These are phyloP conservation scores for Cynopterus brachyotis DNA, from an alignment of 2,113 vertebrate species.

Conservation along the genomic window DNA sequence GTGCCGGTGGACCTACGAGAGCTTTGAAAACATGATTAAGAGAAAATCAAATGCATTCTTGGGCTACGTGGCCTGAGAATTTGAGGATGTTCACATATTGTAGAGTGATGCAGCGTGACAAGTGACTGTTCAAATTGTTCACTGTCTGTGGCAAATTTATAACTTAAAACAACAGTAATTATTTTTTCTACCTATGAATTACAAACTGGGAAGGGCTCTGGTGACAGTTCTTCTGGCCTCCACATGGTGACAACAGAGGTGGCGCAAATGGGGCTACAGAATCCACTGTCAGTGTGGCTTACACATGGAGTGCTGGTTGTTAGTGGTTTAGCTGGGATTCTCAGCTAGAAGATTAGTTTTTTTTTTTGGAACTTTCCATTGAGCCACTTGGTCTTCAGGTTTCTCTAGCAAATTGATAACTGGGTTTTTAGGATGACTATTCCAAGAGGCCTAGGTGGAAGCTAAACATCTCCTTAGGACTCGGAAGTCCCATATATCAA, in stretches of 20 bases:
- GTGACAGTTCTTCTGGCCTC: neutral
- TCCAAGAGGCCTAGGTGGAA: neutral
- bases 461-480: neutral
- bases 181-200: neutral
- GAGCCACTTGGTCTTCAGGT: neutral
- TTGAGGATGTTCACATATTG: fast-evolving
- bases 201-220: neutral
- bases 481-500: neutral
- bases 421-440: neutral
- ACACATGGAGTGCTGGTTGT: neutral
- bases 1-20: neutral
- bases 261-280: neutral
- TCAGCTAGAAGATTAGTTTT: neutral
- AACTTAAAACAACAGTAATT: neutral
- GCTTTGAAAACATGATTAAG: neutral
- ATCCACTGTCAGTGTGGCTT: neutral
- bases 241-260: neutral
- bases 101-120: neutral
- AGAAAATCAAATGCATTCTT: neutral
- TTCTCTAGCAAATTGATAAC: neutral
- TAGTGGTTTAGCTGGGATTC: neutral
- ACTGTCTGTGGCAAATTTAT: neutral
- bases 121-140: neutral
- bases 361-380: neutral
- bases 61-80: neutral